Evolutionary conservation across 2,888 invertebrate species (phyloP), one percentile per base, ranked within the genome.

Genomic region (Arctia plantaginis): DNA sequence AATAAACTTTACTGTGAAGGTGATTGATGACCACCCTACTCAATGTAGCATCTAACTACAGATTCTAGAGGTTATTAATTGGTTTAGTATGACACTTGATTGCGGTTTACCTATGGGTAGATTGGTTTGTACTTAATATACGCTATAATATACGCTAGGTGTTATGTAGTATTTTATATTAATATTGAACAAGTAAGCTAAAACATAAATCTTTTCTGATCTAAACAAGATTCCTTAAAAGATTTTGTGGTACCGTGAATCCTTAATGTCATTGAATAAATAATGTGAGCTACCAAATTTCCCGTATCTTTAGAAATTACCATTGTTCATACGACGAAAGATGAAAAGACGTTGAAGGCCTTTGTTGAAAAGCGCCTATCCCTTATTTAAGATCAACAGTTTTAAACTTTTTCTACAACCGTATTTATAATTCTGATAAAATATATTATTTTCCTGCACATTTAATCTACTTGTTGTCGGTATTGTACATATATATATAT

Each of bases 261-360:
- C 77, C 74, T 68, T 76, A 79, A 41, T 81, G 75, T 71, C 72
- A 59, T 66, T 77, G 69, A 74, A 83, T 81, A 79, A 82, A 81
- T 81, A 81, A 83, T 77, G 75, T 47, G 13, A 47, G 65, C 74
- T 68, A 74, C 72, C 59, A 59, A 73, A 47, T 72, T 76, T 77
- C 75, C 79, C 80, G 74, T 74, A 74, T 79, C 81, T 81, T 71
- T 72, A 68, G 67, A 72, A 73, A 72, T 75, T 71, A 78, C 75
- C 74, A 68, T 66, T 70, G 73, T 73, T 75, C 74, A 51, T 66
- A 72, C 51, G 79, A 55, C 12, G 41, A 62, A 69, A 13, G 62
- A 62, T 70, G 75, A 74, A 80, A 67, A 69, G 66, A 66, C 51
- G 35, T 30, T 13, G n/a, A 55, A 51, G 13, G n/a, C 39, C 35